Base-by-base conservation (phyloP, 2,797 vertebrate genomes). In the Loriculus beryllinus region DNA sequence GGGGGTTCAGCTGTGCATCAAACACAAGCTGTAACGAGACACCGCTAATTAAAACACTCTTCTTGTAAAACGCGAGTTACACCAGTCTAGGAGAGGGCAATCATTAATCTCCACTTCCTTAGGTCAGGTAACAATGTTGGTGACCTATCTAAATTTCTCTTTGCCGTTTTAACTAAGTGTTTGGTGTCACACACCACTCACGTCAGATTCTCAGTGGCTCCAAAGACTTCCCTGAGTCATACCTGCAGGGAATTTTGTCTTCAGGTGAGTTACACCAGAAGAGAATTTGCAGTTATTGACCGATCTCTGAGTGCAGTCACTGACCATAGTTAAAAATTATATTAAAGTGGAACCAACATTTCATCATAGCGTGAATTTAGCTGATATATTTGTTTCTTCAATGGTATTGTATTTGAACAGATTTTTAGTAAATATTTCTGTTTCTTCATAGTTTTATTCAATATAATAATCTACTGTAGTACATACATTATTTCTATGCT, bases 41-140 rank as follows among this genome's bases (percentile, higher is more conserved):
- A 0, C 11, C 0, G 57, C 8, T 3, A 1, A 18, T 12, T 13
- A 16, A 25, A 70, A 57, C 5, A 0, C 7, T 29, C 18, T 2
- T 25, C 21, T 0, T 29, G 35, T 19, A 7, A 39, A 71, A n/a
- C 13, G 13, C 3, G 2, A 0, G 10, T 14, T 39, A 8, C 14
- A 1, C 47, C 2, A 21, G 1, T 4, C 42, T 6, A 0, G 12
- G 33, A 10, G 35, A 12, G 26, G 43, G 56, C 12, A 69, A 9
- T 29, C 2, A 0, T 40, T 43, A 8, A 5, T 10, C 14, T 57
- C 19, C 10, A 2, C 21, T 51, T 29, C 13, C 40, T 37, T 4
- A 22, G 18, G 4, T 21, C 21, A 49, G 17, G 3, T 12, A 42
- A 23, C 10, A 11, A 42, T 11, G 3, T 6, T 20, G 14, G 35